These are phyloP conservation scores for Octopus bimaculoides DNA, from an alignment of 1,140 invertebrate species.

Conservation along the genomic window DNA sequence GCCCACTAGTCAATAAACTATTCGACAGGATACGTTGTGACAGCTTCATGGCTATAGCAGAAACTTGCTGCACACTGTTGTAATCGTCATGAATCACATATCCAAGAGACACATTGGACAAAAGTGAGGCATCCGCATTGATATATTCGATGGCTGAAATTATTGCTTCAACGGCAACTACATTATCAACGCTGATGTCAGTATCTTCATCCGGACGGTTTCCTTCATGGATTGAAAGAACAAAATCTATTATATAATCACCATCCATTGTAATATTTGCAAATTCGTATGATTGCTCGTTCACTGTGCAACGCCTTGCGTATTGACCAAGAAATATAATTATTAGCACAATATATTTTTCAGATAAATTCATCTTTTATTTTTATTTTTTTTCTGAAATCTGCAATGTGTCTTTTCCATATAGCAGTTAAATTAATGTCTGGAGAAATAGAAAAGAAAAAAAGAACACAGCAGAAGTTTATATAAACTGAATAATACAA, in stretches of 20 bases:
- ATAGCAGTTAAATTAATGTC: no score
- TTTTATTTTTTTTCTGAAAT: no score
- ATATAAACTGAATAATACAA: no score
- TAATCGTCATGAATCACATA: neutral
- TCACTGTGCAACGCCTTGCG: no score
- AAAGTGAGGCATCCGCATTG: neutral
- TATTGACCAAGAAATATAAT: no score
- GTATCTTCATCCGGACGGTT: neutral
- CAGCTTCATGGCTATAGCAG: neutral
- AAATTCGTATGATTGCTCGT: no score
- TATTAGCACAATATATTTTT: no score
- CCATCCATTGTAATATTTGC: neutral
- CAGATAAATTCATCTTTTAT: no score
- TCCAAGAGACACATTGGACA: neutral
- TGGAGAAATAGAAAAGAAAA: no score
- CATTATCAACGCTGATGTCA: neutral
- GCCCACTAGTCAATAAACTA: neutral
- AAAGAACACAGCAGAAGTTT: no score
- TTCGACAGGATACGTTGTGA: neutral
- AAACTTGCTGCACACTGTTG: neutral
- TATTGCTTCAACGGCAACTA: neutral
- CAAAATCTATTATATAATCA: neutral
- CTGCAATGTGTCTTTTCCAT: no score
- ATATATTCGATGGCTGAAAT: neutral
- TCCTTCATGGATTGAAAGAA: neutral